These are phyloP conservation scores for Eristalinus sepulchralis DNA, from an alignment of 2,888 invertebrate genomes.

Conservation along the genomic window DNA sequence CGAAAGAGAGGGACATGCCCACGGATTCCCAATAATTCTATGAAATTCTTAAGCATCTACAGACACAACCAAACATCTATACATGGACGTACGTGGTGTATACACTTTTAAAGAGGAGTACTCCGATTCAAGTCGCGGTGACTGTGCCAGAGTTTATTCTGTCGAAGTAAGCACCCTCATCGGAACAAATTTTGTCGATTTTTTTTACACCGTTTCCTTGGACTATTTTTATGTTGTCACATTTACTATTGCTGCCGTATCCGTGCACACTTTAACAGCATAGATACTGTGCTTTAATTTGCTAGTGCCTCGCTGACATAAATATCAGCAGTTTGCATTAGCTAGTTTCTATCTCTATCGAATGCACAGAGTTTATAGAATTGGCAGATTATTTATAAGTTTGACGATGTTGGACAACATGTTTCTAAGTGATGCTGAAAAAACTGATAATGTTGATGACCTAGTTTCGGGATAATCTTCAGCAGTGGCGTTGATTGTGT, in stretches of 20 bases:
- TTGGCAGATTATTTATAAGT: constrained; percentile 61
- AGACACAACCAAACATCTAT: background rate
- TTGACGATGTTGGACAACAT: constrained; percentile 57
- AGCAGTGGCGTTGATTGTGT: constrained; percentile 32
- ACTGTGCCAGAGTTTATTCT: background rate
- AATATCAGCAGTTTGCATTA: constrained; percentile 59
- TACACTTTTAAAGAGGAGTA: constrained; percentile 14
- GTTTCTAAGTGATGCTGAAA: constrained; percentile 42
- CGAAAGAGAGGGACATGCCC: constrained; percentile 37
- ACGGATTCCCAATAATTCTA: constrained; percentile 61
- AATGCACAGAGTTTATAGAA: constrained; percentile 42
- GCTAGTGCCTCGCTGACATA: constrained; percentile 47
- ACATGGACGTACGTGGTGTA: background rate
- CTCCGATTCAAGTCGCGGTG: constrained; percentile 18
- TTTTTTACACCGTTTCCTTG: constrained; percentile 57
- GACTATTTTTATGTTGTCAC: constrained; percentile 64
- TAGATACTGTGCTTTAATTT: constrained; percentile 35
- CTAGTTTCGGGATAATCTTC: constrained; percentile 44
- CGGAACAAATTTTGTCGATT: constrained; percentile 23
- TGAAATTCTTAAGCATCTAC: constrained; percentile 36
- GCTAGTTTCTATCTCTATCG: constrained; percentile 40
- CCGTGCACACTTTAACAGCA: constrained; percentile 17
- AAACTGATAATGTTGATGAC: constrained; percentile 56
- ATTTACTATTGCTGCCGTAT: constrained; percentile 18
- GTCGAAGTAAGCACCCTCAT: constrained; percentile 42